Conservation (phyloP, 2,113 vertebrate species). For the Poecile atricapillus region DNA sequence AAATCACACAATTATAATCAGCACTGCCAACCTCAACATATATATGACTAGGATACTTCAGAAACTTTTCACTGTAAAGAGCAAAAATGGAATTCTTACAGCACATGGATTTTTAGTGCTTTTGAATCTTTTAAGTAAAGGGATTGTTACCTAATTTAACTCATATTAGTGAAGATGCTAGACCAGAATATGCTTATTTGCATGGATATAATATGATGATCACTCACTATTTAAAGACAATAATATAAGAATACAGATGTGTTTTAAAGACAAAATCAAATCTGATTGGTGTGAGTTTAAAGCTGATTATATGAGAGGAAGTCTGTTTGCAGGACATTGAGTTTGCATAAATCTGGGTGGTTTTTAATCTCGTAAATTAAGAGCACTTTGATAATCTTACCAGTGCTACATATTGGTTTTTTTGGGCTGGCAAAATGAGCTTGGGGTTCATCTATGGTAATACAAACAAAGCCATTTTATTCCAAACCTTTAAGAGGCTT, state of each 20-base stretch:
- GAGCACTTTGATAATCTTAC: not conserved
- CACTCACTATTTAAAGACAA: not conserved
- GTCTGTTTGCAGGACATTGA: not conserved
- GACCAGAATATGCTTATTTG: not conserved
- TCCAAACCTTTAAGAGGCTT: not conserved
- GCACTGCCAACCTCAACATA: accelerated
- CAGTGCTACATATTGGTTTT: not conserved
- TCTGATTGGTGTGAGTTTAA: not conserved
- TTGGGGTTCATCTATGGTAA: not conserved
- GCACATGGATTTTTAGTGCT: not conserved
- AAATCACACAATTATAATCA: not conserved
- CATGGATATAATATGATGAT: not conserved
- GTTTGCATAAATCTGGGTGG: accelerated
- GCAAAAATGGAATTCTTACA: not conserved
- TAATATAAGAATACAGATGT: not conserved
- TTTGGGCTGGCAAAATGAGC: not conserved
- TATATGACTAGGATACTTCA: not conserved
- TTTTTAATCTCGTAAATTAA: not conserved
- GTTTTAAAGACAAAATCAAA: not conserved
- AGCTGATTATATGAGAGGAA: not conserved
- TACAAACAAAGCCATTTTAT: not conserved
- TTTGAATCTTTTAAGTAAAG: not conserved
- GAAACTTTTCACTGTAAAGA: not conserved
- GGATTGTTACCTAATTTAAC: not conserved
- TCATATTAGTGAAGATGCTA: not conserved